Base-by-base conservation (phyloP, 2,797 vertebrate species). In the Poecilia velifera region DNA sequence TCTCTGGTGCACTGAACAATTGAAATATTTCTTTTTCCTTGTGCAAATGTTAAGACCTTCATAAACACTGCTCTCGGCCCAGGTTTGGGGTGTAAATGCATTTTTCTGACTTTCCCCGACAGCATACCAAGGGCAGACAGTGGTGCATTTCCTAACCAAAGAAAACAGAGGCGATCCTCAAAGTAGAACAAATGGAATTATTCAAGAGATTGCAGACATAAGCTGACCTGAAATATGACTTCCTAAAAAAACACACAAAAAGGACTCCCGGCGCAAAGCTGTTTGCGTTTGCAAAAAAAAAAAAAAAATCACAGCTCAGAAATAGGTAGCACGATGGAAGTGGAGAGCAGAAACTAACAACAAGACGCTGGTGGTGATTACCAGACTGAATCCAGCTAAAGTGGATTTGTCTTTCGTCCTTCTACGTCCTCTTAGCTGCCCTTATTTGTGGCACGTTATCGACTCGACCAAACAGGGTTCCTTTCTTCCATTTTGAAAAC, bases 161-260 rank as follows among this genome's bases (percentile, higher is more conserved):
- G 55, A 81, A 87, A 68, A 86, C 77, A 76, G 73, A 81, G 53
- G 78, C 36, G 59, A 77, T 90, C 75, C 91, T 91, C 79, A 91
- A 90, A 91, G 88, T 85, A 78, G 83, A 92, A 93, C 82, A 90
- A 90, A 92, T 73, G 77, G 85, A 92, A 94, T 91, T 91, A 89
- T 91, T 93, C 79, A 86, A 78, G 78, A 91, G 86, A 89, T 81
- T 76, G 59, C 76, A 81, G 83, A 78, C 51, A 62, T 84, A 77
- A n/a, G n/a, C n/a, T n/a, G n/a, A n/a, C n/a, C n/a, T 70, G 76
- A 77, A 86, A 79, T 80, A 76, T 31, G 76, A 83, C 62, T 82
- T 51, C 86, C 78, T 68, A 66, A 90, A 87, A 39, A 82, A 81
- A 41, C 41, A 41, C 77, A 77, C 1, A 87, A 80, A 85, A 79